Evolutionary conservation across 2,797 vertebrate species (phyloP).

Genomic region (Adelosebastes latens): DNA sequence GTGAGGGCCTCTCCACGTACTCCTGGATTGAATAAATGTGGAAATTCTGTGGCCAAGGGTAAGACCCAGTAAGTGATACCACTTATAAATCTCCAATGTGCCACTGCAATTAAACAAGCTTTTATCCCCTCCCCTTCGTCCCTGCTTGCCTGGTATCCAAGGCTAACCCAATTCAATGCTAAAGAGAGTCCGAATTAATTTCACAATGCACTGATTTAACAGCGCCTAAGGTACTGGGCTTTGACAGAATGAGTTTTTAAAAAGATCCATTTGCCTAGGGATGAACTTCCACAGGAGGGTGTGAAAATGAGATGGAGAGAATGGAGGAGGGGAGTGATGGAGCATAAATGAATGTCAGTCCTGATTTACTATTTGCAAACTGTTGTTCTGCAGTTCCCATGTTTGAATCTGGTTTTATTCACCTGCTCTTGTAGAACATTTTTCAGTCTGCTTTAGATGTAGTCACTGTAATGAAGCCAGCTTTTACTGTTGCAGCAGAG

Average conservation of each 20-base stretch:
- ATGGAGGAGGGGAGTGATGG: constrained; percentile 54
- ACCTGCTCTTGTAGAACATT: constrained; percentile 27
- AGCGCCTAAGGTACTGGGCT: constrained; percentile 84
- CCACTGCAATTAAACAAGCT: constrained; percentile 83
- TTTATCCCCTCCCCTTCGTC: constrained; percentile 70
- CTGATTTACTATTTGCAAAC: constrained; percentile 54
- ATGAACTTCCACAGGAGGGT: constrained; percentile 77
- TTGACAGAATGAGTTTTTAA: constrained; percentile 85
- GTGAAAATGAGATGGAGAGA: constrained; percentile 73
- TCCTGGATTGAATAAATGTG: constrained; percentile 74
- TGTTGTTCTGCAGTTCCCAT: constrained; percentile 27
- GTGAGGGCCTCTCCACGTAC: constrained; percentile 51
- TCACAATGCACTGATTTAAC: constrained; percentile 87
- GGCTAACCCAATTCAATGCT: constrained; percentile 83
- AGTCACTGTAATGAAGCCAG: constrained; percentile 21
- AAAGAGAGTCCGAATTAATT: constrained; percentile 86
- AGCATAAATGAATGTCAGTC: constrained; percentile 57
- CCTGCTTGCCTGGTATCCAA: constrained; percentile 73
- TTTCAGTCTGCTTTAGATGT: constrained; percentile 31
- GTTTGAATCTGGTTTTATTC: constrained; percentile 40
- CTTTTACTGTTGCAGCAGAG: constrained; percentile 23
- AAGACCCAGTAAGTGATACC: constrained; percentile 79
- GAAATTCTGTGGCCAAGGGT: constrained; percentile 76
- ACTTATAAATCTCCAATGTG: constrained; percentile 84
- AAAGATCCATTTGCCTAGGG: constrained; percentile 84